Percentiles rank a stretch among this genome's conserved stretches.
Conservation (phyloP, 2,888 invertebrate genomes). For the Sycophila texana region DNA sequence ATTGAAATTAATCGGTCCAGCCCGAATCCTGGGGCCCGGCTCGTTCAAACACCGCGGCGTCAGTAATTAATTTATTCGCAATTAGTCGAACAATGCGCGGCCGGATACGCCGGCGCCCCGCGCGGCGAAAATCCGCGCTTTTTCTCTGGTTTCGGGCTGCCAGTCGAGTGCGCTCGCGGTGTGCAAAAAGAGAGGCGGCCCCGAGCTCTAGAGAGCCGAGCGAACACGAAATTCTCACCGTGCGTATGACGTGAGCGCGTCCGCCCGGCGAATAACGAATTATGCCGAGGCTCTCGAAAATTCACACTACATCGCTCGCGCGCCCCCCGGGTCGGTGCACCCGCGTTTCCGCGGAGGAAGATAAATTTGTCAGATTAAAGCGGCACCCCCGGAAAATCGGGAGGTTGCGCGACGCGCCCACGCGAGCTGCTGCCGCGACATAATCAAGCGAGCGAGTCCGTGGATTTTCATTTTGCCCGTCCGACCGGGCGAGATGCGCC, state of each 20-base stretch:
- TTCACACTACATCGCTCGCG: conserved; percentile 57
- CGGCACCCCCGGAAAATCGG: conserved; percentile 52
- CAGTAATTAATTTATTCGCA: no score
- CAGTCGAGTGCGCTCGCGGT: no score
- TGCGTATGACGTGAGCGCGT: conserved; percentile 15
- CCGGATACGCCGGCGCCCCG: no score
- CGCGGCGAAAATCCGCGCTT: no score
- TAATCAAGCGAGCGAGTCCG: conserved; percentile 30
- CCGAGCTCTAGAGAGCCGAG: no score
- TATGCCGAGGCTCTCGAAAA: conserved; percentile 62
- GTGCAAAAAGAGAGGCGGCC: no score
- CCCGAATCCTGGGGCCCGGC: no score
- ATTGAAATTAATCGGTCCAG: no score
- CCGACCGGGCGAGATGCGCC: no score
- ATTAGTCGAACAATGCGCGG: no score
- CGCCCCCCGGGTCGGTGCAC: conserved; percentile 48
- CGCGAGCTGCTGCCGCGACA: not conserved
- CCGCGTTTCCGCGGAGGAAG: conserved; percentile 58
- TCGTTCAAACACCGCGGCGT: no score
- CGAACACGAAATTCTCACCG: not conserved
- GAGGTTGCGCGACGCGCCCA: conserved; percentile 49
- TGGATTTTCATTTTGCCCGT: conserved; percentile 13
- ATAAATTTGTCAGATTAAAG: conserved; percentile 62
- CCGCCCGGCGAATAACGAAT: conserved; percentile 57
- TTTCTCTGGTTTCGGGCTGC: no score